These are phyloP conservation scores for Rhombomys opimus DNA, from an alignment of 2,113 vertebrate genomes.

Conservation along the genomic window DNA sequence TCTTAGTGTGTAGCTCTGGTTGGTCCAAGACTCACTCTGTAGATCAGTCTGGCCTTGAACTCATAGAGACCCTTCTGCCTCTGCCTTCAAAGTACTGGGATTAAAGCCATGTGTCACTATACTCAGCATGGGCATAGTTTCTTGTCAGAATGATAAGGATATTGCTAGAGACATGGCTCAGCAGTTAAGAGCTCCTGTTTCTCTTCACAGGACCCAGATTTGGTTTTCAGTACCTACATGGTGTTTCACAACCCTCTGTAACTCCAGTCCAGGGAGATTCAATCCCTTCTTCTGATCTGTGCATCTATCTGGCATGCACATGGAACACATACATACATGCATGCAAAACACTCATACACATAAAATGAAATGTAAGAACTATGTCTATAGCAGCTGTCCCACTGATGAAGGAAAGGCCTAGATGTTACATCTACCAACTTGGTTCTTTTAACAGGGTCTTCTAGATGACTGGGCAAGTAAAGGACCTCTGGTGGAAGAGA, in stretches of 20 bases:
- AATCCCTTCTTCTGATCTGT: not conserved
- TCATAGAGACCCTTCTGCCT: not conserved
- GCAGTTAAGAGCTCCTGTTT: not conserved
- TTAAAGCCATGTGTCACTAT: not conserved
- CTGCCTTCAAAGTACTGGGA: not conserved
- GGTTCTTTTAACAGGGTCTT: conserved; percentile 88
- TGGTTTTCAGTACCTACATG: not conserved
- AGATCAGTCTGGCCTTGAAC: not conserved
- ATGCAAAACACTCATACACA: not conserved
- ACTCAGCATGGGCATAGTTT: not conserved
- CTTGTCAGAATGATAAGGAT: not conserved
- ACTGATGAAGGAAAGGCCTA: not conserved
- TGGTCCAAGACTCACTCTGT: not conserved
- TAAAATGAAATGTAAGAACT: not conserved
- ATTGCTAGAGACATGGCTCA: not conserved
- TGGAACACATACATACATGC: not conserved
- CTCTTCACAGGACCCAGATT: not conserved
- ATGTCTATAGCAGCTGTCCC: not conserved
- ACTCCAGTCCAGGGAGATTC: not conserved
- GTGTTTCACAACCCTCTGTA: not conserved
- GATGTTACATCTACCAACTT: conserved; percentile 45
- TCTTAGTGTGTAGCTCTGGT: not conserved
- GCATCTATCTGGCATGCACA: not conserved
- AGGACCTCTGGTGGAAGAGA: conserved; percentile 90
- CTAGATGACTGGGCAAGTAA: conserved; percentile 93